Evolutionary conservation across 2,113 vertebrate genomes (phyloP).

Genomic region (Sturnus vulgaris): DNA sequence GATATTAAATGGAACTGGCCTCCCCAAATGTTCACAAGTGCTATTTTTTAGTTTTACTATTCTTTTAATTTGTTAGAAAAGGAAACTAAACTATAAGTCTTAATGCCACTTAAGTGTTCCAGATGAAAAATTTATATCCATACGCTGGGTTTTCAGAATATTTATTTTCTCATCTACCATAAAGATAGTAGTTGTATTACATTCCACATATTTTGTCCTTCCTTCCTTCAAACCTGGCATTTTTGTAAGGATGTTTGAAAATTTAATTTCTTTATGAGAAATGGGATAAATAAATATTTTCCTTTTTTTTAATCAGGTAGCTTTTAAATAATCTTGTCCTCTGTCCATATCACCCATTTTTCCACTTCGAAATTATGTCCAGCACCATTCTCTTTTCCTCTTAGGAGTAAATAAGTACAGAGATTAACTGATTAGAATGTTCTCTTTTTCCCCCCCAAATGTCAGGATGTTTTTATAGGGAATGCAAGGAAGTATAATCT

Average conservation of each 20-base stretch:
- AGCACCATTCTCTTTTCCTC: not conserved
- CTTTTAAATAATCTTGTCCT: not conserved
- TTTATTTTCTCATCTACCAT: not conserved
- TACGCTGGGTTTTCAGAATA: not conserved
- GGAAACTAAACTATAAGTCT: not conserved
- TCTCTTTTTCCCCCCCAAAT: not conserved
- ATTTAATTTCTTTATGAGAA: not conserved
- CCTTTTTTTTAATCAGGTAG: not conserved
- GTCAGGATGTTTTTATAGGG: not conserved
- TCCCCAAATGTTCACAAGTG: not conserved
- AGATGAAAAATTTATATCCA: not conserved
- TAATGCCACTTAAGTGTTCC: not conserved
- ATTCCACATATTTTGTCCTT: not conserved
- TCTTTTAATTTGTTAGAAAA: not conserved
- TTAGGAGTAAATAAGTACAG: not conserved
- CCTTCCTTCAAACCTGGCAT: not conserved
- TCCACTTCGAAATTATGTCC: not conserved
- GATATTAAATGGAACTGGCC: not conserved
- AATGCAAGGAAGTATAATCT: not conserved
- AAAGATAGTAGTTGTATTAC: not conserved
- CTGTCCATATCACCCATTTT: not conserved
- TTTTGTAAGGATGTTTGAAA: not conserved
- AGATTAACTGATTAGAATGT: not conserved
- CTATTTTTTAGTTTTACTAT: not conserved
- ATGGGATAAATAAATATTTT: not conserved